phyloP scores from a whole-genome alignment of 1,140 invertebrate species.

The Hetaerina americana region DNA sequence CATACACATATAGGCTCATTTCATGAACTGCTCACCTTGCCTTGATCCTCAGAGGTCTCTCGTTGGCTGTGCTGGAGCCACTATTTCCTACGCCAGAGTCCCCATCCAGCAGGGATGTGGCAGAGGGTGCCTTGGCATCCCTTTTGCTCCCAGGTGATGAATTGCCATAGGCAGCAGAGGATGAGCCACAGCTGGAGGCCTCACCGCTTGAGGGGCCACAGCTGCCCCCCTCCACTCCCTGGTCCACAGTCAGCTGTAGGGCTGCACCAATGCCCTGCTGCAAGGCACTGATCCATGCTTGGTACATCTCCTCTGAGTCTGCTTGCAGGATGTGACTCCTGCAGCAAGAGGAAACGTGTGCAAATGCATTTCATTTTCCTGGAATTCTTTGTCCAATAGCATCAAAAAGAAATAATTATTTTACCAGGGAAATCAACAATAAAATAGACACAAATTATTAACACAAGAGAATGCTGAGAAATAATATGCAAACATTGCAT shows the following conservation, averaged over 20 bases:
- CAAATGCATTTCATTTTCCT: no score
- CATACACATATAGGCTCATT: no score
- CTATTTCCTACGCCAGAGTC: background rate
- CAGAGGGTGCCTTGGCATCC: constrained; percentile 20
- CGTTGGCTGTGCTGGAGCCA: background rate
- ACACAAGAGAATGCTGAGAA: no score
- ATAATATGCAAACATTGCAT: no score
- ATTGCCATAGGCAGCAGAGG: constrained; percentile 20
- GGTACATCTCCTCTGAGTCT: constrained; percentile 81
- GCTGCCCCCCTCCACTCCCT: background rate
- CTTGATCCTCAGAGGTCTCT: background rate
- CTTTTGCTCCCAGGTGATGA: constrained; percentile 16
- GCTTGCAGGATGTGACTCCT: constrained; percentile 94
- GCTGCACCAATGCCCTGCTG: constrained; percentile 75
- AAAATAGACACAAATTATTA: no score
- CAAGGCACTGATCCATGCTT: constrained; percentile 77
- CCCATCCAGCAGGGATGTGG: no score
- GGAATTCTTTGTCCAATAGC: no score
- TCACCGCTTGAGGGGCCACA: no score
- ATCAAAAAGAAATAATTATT: no score
- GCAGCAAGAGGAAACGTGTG: no score
- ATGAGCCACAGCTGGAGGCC: no score
- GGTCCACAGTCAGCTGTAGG: constrained; percentile 45
- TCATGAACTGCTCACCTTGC: background rate
- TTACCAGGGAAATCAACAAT: no score